Percentiles rank a stretch among this genome's conserved stretches.
phyloP scores from a whole-genome alignment of 2,797 vertebrate genomes.

The Coluber constrictor region DNA sequence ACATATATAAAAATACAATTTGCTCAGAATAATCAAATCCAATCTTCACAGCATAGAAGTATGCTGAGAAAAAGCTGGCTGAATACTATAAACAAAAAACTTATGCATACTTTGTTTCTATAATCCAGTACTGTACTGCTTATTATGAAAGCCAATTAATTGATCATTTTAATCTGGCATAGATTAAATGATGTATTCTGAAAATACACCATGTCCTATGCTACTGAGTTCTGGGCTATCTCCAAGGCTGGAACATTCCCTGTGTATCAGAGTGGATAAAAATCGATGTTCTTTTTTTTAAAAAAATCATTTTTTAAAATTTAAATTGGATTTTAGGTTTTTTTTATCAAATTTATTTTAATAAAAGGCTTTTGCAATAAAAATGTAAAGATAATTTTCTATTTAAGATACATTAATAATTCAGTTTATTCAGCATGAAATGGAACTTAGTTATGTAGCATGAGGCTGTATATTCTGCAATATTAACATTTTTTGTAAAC shows the following conservation, averaged over 20 bases:
- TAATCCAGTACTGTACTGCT: neutral
- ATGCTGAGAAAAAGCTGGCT: neutral
- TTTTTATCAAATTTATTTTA: too few relatives aligned
- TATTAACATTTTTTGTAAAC: too few relatives aligned
- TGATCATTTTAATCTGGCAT: neutral
- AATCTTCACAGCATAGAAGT: neutral
- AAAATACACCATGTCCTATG: neutral
- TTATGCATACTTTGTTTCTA: neutral
- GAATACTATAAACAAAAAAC: neutral
- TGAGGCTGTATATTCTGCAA: too few relatives aligned
- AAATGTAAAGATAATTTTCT: too few relatives aligned
- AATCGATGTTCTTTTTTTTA: too few relatives aligned
- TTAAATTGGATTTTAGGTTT: too few relatives aligned
- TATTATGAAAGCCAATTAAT: neutral
- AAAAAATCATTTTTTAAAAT: too few relatives aligned
- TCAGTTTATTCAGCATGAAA: too few relatives aligned
- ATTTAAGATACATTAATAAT: too few relatives aligned
- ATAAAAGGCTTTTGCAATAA: too few relatives aligned
- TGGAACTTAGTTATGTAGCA: too few relatives aligned
- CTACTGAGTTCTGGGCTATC: neutral
- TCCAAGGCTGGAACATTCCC: neutral
- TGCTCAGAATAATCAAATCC: neutral
- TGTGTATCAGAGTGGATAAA: neutral
- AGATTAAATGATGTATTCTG: neutral
- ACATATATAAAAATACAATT: neutral